Percentiles rank a stretch among this genome's conserved stretches.
Conservation (phyloP, 2,113 vertebrate species). For the Scophthalmus maximus region DNA sequence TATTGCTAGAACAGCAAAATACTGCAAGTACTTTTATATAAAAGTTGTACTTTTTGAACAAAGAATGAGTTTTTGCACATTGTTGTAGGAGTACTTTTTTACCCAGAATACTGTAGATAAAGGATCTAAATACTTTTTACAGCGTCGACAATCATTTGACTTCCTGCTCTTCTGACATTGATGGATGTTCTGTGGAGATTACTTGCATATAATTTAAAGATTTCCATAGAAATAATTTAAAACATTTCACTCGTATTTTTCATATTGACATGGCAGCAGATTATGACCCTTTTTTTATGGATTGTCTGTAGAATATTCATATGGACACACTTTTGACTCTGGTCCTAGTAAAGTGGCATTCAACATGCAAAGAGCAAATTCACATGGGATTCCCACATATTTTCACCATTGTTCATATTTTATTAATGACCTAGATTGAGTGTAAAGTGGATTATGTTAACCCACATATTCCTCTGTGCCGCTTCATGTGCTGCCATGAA, state of each 20-base stretch:
- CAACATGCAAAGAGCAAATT: conserved; percentile 41
- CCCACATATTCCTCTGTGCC: conserved; percentile 46
- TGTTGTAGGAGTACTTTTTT: too few species aligned
- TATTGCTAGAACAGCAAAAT: too few species aligned
- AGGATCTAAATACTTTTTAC: too few species aligned
- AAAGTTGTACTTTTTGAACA: too few species aligned
- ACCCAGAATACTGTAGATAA: too few species aligned
- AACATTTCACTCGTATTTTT: not conserved
- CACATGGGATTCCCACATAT: conserved; percentile 50
- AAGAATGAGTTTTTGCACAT: too few species aligned
- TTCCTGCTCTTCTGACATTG: not conserved
- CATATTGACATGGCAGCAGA: conserved; percentile 21
- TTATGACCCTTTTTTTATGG: conserved; percentile 34
- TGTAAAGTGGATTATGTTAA: conserved; percentile 61
- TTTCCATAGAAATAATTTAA: conserved; percentile 24
- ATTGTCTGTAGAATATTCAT: conserved; percentile 44
- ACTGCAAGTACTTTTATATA: too few species aligned
- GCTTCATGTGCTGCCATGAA: conserved; percentile 28
- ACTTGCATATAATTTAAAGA: too few species aligned
- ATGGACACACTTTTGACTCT: conserved; percentile 61
- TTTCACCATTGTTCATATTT: conserved; percentile 55
- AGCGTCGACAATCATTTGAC: too few species aligned
- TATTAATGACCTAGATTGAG: conserved; percentile 64
- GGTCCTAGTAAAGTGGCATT: conserved; percentile 27
- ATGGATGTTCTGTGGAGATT: not conserved